Conservation (phyloP, 2,888 invertebrate genomes). For the Nowickia ferox region DNA sequence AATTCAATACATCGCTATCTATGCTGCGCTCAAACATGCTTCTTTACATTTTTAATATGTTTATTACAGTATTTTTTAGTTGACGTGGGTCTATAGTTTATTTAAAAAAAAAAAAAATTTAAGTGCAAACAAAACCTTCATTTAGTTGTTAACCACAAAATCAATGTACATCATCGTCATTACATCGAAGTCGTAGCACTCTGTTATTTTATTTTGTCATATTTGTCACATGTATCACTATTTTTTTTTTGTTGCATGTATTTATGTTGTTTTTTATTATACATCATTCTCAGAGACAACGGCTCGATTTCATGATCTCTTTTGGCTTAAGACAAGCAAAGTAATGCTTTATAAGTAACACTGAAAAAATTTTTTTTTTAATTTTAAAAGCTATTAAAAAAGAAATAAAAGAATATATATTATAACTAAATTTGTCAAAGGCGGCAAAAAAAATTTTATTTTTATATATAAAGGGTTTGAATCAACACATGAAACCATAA, state of each 20-base stretch:
- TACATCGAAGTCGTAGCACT: constrained; percentile 54
- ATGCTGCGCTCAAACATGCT: too few species aligned
- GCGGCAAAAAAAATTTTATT: too few species aligned
- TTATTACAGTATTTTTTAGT: neutral
- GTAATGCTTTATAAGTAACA: constrained; percentile 17
- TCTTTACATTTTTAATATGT: neutral
- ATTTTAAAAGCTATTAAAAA: neutral
- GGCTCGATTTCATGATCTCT: constrained; percentile 65
- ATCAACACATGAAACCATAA: too few species aligned
- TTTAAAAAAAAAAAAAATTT: constrained; percentile 10
- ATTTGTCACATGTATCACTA: constrained; percentile 36
- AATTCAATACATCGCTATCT: too few species aligned
- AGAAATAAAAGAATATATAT: neutral
- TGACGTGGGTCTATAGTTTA: neutral
- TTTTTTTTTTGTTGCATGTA: neutral
- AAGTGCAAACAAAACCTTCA: constrained; percentile 67
- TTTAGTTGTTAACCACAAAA: constrained; percentile 68
- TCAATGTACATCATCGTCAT: constrained; percentile 62
- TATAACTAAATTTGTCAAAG: too few species aligned
- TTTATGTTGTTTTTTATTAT: constrained; percentile 4
- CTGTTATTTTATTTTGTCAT: constrained; percentile 58
- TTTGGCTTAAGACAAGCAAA: constrained; percentile 29
- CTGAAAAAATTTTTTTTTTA: neutral
- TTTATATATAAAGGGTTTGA: too few species aligned
- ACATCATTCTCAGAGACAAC: constrained; percentile 29